Percentiles rank a stretch among this genome's conserved stretches.
phyloP scores from a whole-genome alignment of 2,888 invertebrate species.

The Melolontha melolontha region DNA sequence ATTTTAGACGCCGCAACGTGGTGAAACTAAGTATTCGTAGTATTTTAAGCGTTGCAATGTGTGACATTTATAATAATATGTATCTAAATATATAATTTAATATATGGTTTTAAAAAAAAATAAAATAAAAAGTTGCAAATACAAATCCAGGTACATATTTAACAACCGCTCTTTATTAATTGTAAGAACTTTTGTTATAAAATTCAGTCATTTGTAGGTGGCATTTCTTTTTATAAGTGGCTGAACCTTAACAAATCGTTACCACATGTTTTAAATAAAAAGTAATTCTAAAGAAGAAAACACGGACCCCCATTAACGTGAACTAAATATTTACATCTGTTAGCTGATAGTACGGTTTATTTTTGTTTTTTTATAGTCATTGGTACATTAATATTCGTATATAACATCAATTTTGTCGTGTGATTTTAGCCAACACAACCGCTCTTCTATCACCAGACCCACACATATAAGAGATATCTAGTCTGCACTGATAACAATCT shows the following conservation, averaged over 20 bases:
- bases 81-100: too few species aligned
- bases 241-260: slow-evolving; percentile 20
- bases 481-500: slow-evolving; percentile 42
- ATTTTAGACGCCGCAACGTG: too few species aligned
- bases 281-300: background rate
- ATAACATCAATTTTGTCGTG: slow-evolving; percentile 23
- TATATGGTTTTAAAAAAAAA: too few species aligned
- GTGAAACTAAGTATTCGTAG: too few species aligned
- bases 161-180: too few species aligned
- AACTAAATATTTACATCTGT: slow-evolving; percentile 37
- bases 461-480: slow-evolving; percentile 21
- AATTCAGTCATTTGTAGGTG: background rate
- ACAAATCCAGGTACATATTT: too few species aligned
- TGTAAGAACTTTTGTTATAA: too few species aligned
- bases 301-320: slow-evolving; percentile 26
- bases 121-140: too few species aligned
- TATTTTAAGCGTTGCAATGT: too few species aligned
- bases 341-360: slow-evolving; percentile 17
- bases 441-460: slow-evolving; percentile 35
- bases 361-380: slow-evolving; percentile 18
- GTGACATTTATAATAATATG: too few species aligned
- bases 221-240: slow-evolving; percentile 5
- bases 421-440: slow-evolving; percentile 27
- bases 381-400: slow-evolving; percentile 36
- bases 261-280: slow-evolving; percentile 15